These are phyloP conservation scores for Cynopterus sphinx DNA, from an alignment of 2,797 vertebrate species.

Conservation along the genomic window DNA sequence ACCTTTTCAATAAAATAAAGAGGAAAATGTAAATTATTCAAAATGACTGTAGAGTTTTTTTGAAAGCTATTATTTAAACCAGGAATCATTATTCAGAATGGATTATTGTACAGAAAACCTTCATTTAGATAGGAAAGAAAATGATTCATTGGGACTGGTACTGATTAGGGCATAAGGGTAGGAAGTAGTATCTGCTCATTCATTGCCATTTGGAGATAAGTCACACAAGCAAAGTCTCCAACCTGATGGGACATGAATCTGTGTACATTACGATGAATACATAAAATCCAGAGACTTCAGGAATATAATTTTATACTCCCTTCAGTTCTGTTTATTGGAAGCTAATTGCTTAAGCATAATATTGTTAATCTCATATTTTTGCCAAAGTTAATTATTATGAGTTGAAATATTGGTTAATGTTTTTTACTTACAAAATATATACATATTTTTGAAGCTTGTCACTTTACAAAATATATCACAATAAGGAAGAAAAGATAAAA, in stretches of 20 bases:
- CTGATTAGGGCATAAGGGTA: not conserved
- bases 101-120: conserved; percentile 17
- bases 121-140: conserved; percentile 57
- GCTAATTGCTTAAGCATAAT: conserved; percentile 9
- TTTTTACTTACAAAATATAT: conserved; percentile 65
- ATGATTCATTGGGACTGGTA: not conserved
- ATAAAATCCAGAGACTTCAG: conserved; percentile 54
- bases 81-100: conserved; percentile 45
- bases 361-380: not conserved
- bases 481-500: conserved; percentile 38
- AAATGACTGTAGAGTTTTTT: not conserved
- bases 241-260: not conserved
- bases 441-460: conserved; percentile 39
- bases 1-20: conserved; percentile 24
- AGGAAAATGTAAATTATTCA: conserved; percentile 6
- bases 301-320: not conserved
- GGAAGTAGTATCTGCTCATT: not conserved
- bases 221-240: not conserved
- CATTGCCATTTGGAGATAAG: not conserved
- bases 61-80: conserved; percentile 32
- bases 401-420: conserved; percentile 42
- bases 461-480: not conserved
- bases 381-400: conserved; percentile 44
- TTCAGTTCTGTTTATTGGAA: conserved; percentile 36
- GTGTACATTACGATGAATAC: conserved; percentile 54